A percentile compares a stretch with the other conserved stretches of the same genome.
phyloP scores from a whole-genome alignment of 2,797 vertebrate species.

The Nothura maculosa region DNA sequence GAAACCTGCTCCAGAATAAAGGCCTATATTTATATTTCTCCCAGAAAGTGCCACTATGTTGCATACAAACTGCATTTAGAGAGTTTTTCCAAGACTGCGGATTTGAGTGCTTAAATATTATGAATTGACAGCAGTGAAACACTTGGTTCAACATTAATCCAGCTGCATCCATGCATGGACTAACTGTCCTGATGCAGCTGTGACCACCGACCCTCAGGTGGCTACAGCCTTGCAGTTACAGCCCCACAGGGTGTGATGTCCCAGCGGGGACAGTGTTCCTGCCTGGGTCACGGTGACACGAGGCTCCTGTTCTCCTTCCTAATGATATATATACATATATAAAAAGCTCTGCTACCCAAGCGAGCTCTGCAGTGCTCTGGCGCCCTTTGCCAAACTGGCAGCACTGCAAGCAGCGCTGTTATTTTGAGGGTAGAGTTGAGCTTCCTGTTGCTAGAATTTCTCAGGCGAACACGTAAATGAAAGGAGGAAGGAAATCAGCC shows the following conservation, averaged over 20 bases:
- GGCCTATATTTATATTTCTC: background rate
- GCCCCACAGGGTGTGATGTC: background rate
- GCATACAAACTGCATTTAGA: background rate
- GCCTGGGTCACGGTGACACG: background rate
- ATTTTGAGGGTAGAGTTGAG: background rate
- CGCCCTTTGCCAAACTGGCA: accelerated
- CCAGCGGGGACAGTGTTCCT: background rate
- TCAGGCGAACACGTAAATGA: background rate
- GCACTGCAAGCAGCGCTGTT: background rate
- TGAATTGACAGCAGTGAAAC: background rate
- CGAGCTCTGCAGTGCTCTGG: background rate
- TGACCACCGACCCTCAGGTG: too few relatives aligned
- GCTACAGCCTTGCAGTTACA: background rate
- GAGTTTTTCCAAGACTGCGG: background rate
- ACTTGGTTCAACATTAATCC: background rate
- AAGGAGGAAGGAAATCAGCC: background rate
- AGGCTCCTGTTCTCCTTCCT: background rate
- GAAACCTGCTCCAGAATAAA: background rate
- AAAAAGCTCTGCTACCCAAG: background rate
- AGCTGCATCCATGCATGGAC: background rate
- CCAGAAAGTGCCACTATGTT: background rate
- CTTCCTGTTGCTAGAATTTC: background rate
- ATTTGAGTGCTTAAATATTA: background rate
- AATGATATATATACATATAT: background rate
- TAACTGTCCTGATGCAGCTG: background rate